These are phyloP conservation scores for Myathropa florea DNA, from an alignment of 2,888 invertebrate genomes.

Conservation along the genomic window DNA sequence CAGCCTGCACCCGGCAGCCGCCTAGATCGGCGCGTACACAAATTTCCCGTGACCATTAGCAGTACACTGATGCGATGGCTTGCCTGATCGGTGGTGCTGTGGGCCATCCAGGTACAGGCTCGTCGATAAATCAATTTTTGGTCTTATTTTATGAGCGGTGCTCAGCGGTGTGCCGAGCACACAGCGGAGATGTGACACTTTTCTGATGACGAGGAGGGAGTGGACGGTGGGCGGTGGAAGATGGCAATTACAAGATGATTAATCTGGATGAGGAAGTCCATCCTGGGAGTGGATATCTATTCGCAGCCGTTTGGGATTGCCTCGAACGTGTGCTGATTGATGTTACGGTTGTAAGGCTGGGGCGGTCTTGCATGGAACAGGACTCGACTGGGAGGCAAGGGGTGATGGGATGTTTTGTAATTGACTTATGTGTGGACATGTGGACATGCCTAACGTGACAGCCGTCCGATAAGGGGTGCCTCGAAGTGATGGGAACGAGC, in stretches of 20 bases:
- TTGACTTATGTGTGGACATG: neutral
- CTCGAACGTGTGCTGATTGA: constrained; percentile 25
- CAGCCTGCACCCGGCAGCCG: neutral
- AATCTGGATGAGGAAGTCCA: constrained; percentile 34
- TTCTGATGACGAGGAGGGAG: neutral
- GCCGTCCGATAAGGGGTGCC: neutral
- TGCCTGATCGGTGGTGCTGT: neutral
- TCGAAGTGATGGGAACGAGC: neutral
- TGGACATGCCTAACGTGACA: neutral
- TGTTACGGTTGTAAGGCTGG: neutral
- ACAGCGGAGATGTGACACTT: neutral
- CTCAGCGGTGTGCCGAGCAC: neutral
- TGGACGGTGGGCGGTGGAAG: neutral
- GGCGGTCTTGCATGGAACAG: neutral
- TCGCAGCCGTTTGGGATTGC: constrained; percentile 22
- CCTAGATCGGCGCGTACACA: neutral
- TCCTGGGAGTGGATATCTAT: constrained; percentile 23
- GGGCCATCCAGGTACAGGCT: neutral
- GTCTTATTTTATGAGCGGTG: neutral
- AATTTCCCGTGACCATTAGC: neutral
- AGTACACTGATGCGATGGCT: neutral
- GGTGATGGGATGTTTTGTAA: too few relatives aligned
- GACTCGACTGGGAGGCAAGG: too few relatives aligned
- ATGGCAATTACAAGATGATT: neutral
- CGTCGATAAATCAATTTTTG: constrained; percentile 31